Conservation (phyloP, 2,797 vertebrate species). For the Sitta carolinensis region DNA sequence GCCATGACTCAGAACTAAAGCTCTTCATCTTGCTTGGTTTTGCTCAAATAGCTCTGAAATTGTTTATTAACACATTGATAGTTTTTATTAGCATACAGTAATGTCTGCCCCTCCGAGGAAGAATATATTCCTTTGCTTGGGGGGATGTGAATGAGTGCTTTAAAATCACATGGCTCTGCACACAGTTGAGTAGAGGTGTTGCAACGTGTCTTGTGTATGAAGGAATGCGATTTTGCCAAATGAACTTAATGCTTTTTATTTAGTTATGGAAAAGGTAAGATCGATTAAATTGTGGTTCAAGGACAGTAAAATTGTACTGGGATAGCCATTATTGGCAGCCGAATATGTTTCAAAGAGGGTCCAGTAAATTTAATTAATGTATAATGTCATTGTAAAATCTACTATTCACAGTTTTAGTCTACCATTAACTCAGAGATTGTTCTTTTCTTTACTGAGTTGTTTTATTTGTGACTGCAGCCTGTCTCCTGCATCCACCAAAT, state of each 20-base stretch:
- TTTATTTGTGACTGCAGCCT: not conserved
- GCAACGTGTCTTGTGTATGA: not conserved
- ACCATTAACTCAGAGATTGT: not conserved
- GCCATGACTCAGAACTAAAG: not conserved
- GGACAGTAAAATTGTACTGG: not conserved
- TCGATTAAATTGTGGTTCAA: not conserved
- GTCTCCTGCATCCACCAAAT: not conserved
- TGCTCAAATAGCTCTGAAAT: not conserved
- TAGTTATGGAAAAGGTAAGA: not conserved
- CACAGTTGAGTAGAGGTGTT: not conserved
- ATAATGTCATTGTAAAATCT: not conserved
- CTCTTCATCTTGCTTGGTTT: not conserved
- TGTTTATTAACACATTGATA: not conserved
- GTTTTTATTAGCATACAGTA: not conserved
- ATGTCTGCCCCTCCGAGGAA: not conserved
- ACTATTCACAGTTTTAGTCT: not conserved
- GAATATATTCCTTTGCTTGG: not conserved
- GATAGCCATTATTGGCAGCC: not conserved
- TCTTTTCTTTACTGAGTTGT: not conserved
- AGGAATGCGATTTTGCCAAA: not conserved
- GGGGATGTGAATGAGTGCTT: not conserved
- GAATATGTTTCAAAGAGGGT: not conserved
- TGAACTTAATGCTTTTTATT: not conserved
- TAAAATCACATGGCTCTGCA: not conserved
- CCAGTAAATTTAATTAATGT: not conserved